Evolutionary conservation across 2,797 vertebrate species (phyloP), one percentile per base, ranked within the genome.

Genomic region (Ptychadena robeensis): DNA sequence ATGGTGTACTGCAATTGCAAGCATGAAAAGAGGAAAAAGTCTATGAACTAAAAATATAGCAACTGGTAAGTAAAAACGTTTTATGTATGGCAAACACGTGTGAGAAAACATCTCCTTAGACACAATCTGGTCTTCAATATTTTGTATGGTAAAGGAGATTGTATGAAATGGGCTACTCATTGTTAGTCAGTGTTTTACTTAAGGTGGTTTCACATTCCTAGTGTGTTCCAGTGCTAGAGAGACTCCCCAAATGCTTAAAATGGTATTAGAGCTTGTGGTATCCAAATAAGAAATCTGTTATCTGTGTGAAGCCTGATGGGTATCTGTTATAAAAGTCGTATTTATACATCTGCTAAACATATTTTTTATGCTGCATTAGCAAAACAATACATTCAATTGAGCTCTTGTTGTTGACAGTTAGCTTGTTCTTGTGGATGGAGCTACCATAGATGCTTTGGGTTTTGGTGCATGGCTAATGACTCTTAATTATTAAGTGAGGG

Each of bases 1-100:
- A 31, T n/a, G 15, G 27, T 8, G 37, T 79, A 48, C 15, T 30
- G 30, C n/a, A 10, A 63, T 63, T 71, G 53, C 40, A 79, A 79
- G 35, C 59, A 28, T 70, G 38, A 72, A 71, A 15, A 28, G 10
- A 68, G 37, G 44, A 66, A 31, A 66, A 67, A n/a, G 22, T 9
- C 5, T 34, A 44, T 53, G 63, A 27, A 34, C 37, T 48, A 37
- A 64, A 28, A 11, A 44, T 11, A 15, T 3, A 32, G 38, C n/a
- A 77, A 32, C 32, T 27, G 32, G 25, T 35, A 68, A 48, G 31
- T 25, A 27, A 34, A 25, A 34, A 7, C 32, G 32, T 2, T 44
- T 18, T 25, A 28, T 48, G 25, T 9, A 32, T 27, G 63, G 6
- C 9, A 40, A 25, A 18, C n/a, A n/a, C n/a, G n/a, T n/a, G n/a